Evolutionary conservation across 2,888 invertebrate species (phyloP), one percentile per base, ranked within the genome.

Genomic region (Erebia ligea): DNA sequence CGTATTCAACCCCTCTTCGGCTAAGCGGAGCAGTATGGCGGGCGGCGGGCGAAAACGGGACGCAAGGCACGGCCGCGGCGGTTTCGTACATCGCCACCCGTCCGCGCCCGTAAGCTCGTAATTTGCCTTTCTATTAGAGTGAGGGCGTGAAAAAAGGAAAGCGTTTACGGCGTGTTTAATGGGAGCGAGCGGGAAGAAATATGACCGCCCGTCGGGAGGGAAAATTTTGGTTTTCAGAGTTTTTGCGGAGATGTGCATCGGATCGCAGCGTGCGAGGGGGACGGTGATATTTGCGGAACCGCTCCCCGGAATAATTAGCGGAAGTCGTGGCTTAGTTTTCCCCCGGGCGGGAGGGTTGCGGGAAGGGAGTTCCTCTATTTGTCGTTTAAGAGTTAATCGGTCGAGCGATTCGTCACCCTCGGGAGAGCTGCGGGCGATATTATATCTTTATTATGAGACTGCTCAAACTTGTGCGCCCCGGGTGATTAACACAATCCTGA

Each of bases 121-220:
- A 93, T 93, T 93, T 92, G 93, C 92, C 93, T 93, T 93, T 93
- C 93, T 93, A 93, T 93, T 93, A 93, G 91, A 92, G 88, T 85
- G 92, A 92, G 93, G 93, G 93, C 92, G 93, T 93, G 92, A 92
- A 93, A 93, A 93, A 93, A 92, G 92, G 93, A 93, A 93, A 93
- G 93, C 93, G 91, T 92, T 93, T 93, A 93, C 92, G 92, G 93
- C 80, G 90, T 92, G 92, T 91, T 93, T 93, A 92, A 92, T 92
- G 92, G 87, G 93, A 92, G 93, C 78, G 93, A 93, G 88, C 91
- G 92, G 92, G 93, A 93, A 92, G 92, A 93, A 92, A 93, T 93
- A 93, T 90, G 88, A 86, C 88, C 91, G 82, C 90, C 92, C 86
- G 90, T 86, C 90, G 88, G 87, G 89, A 89, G 90, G 93, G 92